Evolutionary conservation across 2,888 invertebrate genomes (phyloP).

Genomic region (Drosophila limbata): DNA sequence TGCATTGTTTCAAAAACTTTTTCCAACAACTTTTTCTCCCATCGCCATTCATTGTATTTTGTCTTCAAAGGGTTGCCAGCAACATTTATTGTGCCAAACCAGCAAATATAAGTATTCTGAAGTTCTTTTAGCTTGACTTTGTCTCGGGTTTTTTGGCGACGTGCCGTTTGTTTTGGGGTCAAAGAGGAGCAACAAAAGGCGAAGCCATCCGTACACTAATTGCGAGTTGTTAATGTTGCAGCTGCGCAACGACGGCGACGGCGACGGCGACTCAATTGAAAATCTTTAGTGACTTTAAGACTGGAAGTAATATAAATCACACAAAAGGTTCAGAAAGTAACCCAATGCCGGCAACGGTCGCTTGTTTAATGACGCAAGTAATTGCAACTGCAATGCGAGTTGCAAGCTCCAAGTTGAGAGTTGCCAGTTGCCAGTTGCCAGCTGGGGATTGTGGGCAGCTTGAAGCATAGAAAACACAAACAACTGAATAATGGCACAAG

Average conservation of each 20-base stretch:
- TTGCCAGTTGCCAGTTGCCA: slow-evolving; percentile 41
- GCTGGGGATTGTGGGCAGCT: slow-evolving; percentile 44
- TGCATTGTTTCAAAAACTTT: slow-evolving; percentile 18
- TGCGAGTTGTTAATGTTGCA: slow-evolving; percentile 60
- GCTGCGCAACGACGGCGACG: slow-evolving; percentile 33
- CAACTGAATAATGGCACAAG: slow-evolving; percentile 46
- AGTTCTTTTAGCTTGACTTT: slow-evolving; percentile 21
- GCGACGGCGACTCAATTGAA: slow-evolving; percentile 55
- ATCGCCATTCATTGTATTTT: not conserved
- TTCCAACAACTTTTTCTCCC: slow-evolving; percentile 10
- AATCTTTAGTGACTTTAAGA: slow-evolving; percentile 70
- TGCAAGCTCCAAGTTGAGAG: slow-evolving; percentile 44
- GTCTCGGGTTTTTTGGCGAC: slow-evolving; percentile 44
- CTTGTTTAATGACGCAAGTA: slow-evolving; percentile 75
- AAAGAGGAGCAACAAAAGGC: slow-evolving; percentile 20
- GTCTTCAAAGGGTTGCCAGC: not conserved
- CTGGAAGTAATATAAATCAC: slow-evolving; percentile 75
- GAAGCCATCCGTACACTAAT: slow-evolving; percentile 49
- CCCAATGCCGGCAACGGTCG: slow-evolving; percentile 57
- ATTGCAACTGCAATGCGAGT: slow-evolving; percentile 59
- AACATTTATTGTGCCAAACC: slow-evolving; percentile 11
- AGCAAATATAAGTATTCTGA: slow-evolving; percentile 31
- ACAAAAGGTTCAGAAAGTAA: slow-evolving; percentile 72
- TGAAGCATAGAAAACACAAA: slow-evolving; percentile 32
- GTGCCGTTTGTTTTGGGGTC: slow-evolving; percentile 54